Percentiles rank a stretch among this genome's conserved stretches.
Evolutionary conservation across 1,140 invertebrate species (phyloP).

Genomic region (Cephus cinctus): DNA sequence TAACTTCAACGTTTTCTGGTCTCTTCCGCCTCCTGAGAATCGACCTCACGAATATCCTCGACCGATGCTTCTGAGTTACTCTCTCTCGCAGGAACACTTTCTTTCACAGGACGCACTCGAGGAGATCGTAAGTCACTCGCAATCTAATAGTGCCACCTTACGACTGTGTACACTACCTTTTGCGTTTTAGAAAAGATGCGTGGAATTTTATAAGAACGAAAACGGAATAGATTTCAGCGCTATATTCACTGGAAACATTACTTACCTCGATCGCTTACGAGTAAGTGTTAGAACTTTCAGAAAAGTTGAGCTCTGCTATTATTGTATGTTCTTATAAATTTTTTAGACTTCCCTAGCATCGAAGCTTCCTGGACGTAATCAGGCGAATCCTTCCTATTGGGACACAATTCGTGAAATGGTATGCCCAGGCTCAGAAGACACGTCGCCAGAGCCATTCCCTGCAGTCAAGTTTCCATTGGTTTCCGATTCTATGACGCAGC

Average conservation of each 20-base stretch:
- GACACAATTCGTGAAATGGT: constrained; percentile 53
- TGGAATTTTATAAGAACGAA: constrained; percentile 81
- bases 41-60: constrained; percentile 87
- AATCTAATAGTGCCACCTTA: no score
- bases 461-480: constrained; percentile 46
- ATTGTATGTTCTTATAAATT: not conserved
- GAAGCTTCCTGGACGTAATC: constrained; percentile 46
- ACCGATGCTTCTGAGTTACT: constrained; percentile 86
- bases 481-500: not conserved
- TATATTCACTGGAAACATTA: constrained; percentile 67
- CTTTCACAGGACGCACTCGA: constrained; percentile 79
- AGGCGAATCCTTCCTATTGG: constrained; percentile 49
- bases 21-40: constrained; percentile 89
- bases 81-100: constrained; percentile 77
- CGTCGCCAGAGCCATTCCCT: constrained; percentile 32
- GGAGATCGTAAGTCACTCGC: constrained; percentile 78
- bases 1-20: constrained; percentile 87
- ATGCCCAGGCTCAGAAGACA: constrained; percentile 46
- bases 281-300: constrained; percentile 31
- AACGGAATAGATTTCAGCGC: constrained; percentile 79
- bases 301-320: no score
- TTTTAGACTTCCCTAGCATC: constrained; percentile 48
- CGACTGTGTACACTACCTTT: no score
- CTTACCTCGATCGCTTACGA: constrained; percentile 79
- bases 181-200: constrained; percentile 71